Base-by-base conservation (phyloP, 2,888 invertebrate genomes). In the Caenorhabditis zanzibari region DNA sequence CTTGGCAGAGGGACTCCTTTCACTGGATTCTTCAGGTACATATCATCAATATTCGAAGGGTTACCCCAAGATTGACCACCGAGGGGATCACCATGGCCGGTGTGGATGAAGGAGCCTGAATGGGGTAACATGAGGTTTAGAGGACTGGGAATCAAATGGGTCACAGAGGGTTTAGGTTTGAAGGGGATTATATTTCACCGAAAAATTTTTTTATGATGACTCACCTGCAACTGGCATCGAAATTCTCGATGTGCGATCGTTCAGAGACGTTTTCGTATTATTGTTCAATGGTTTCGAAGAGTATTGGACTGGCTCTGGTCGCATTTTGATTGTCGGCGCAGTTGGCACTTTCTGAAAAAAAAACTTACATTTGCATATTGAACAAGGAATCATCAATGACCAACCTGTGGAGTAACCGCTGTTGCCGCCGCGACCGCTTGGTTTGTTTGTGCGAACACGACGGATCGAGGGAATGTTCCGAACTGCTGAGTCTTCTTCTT, bases 401-500 rank as follows among this genome's bases (percentile, higher is more conserved):
- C 28, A 44, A 82, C 82, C 76, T 82, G 74, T 61, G 82, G 82
- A 35, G 79, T 85, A 9, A 72, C 72, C 14, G 83, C 59, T 10
- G 56, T 19, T 6, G 49, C 56, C 24, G 79, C 49, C 12, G 76
- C 54, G 19, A 68, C 72, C 44, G 76, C 84, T 38, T 74, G 58
- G 19, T 74, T 75, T 16, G 81, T 72, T 35, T 64, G 74, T 16
- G 88, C 83, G 71, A 88, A 85, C 9, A 90, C 87, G 4, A 72
- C 52, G 0, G 85, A 94, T 10, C 96, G 95, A 0, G 98, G 97
- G 93, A 99, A 97, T 35, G 95, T 93, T 10, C 96, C 98, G 71
- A 98, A 95, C 91, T 96, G 95, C 87, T 95, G 95, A 0, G 96
- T 96, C 81, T 96, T 94, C 92, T 96, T 96, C 93, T 96, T 97